Base-by-base conservation (phyloP, 2,797 vertebrate genomes). In the Aselliscus stoliczkanus region DNA sequence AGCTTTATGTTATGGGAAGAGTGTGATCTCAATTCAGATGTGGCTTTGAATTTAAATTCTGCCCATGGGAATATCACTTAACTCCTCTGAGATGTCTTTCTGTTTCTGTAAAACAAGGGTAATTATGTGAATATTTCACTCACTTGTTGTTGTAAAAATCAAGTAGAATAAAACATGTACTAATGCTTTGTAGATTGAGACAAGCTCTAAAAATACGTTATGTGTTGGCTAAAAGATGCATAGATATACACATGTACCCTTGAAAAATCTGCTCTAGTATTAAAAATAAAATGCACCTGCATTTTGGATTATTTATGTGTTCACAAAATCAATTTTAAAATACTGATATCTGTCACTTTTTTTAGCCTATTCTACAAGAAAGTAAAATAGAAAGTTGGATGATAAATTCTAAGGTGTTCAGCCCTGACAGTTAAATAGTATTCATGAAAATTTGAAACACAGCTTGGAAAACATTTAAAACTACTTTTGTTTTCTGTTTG, bases 251-350 rank as follows among this genome's bases (percentile, higher is more conserved):
- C 82, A 92, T 62, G 23, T 76, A 90, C n/a, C 47, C 47, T 93
- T 94, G 93, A 89, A 39, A 96, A 50, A 81, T 84, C 17, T 72
- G n/a, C 15, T 72, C 21, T 21, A 47, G 54, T 82, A 87, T 93
- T 88, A 79, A 65, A 95, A 95, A 79, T 79, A 85, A 96, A 93
- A 88, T 76, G 47, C 87, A 76, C 70, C 75, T 89, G 37, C 37
- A 93, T 94, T 95, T 85, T 93, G 44, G 25, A 37, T 93, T 93
- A 93, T 93, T 96, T 96, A 95, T 89, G 64, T 97, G 65, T 83
- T 93, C 83, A 89, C 47, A 94, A 94, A 91, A 96, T 96, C 94
- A 96, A 83, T 86, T 96, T 95, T 95, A 90, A 93, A 93, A 77
- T 88, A 88, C 70, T 94, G 93, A 76, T 96, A 88, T 65, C 82